Base-by-base conservation (phyloP, 2,113 vertebrate species). In the Mormyrus iriodes region DNA sequence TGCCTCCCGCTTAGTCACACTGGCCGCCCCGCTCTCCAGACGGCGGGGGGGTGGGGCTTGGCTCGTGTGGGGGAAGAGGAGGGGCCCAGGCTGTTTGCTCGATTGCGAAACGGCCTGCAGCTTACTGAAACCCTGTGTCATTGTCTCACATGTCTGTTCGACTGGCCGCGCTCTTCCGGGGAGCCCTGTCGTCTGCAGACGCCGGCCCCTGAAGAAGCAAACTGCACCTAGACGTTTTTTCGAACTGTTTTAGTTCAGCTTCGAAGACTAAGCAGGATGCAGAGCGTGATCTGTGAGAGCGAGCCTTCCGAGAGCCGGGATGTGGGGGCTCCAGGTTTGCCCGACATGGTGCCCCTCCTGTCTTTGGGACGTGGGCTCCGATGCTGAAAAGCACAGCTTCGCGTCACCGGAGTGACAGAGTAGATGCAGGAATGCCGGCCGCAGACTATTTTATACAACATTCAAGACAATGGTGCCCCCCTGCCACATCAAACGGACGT, bases 71-170 rank as follows among this genome's bases (percentile, higher is more conserved):
- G 52, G 69, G 52, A 27, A 10, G 13, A n/a, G 53, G 46, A 39
- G 48, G 42, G 65, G 4, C 48, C 87, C 31, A 79, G 85, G 91
- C 90, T 90, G 93, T 93, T 88, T 92, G 21, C 3, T 73, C 91
- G 93, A 92, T 92, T 94, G 91, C 91, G 90, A 92, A 91, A 90
- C 89, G 82, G 84, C 24, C 48, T 27, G 2, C 31, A 86, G 51
- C 52, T 87, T 24, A 87, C 31, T 10, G 35, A 35, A 87, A 42
- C 86, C 51, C 13, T 58, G 31, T 42, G 31, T 42, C 79, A 27
- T 24, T 31, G n/a, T 48, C 52, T 87, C 86, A 46, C 86, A 19
- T 58, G 86, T 27, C 85, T 35, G 6, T 27, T 87, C 3, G 35
- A 9, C 52, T 42, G 24, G 86, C 52, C 17, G 4, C 5, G 84